Evolutionary conservation across 2,113 vertebrate species (phyloP), one percentile per base, ranked within the genome.

Genomic region (Scatophagus argus): DNA sequence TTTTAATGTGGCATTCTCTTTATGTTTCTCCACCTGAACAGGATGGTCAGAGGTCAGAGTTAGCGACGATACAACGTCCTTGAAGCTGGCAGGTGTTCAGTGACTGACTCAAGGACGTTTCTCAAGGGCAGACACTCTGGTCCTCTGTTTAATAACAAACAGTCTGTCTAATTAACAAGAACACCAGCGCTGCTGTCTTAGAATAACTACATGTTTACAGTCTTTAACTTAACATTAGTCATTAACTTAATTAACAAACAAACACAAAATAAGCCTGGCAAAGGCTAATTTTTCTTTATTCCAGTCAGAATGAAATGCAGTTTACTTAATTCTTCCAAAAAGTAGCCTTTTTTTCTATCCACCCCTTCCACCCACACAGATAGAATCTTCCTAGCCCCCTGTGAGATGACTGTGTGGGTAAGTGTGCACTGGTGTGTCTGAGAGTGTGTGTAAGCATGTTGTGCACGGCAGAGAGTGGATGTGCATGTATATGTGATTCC

Each of bases 81-180:
- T 5, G n/a, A 31, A 34, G 43, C 82, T 81, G 88, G 60, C 84
- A 41, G 46, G 4, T 4, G 66, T 64, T 70, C 73, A 81, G 52
- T 39, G 47, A 38, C 25, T 31, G 8, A 4, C 11, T 62, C 55
- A 75, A 83, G 87, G 78, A 82, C 66, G 11, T 49, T 51, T 67
- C 34, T 83, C 43, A 85, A 83, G 74, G 73, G 14, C 79, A 41
- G 46, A 77, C 27, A 4, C 34, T 39, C 13, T 13, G 58, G 0
- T 47, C 68, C 19, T 52, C 46, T 1, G 43, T 58, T 44, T 41
- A 70, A 77, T 41, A 70, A 77, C 36, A n/a, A n/a, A 6, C 52
- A 34, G 49, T 16, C 60, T 47, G 65, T 74, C 39, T 52, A 41
- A 47, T 14, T 51, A 62, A 47, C 55, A 44, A 78, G 56, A 1